Conservation (phyloP, 2,888 invertebrate species). For the Xestoiulus laeticollis region DNA sequence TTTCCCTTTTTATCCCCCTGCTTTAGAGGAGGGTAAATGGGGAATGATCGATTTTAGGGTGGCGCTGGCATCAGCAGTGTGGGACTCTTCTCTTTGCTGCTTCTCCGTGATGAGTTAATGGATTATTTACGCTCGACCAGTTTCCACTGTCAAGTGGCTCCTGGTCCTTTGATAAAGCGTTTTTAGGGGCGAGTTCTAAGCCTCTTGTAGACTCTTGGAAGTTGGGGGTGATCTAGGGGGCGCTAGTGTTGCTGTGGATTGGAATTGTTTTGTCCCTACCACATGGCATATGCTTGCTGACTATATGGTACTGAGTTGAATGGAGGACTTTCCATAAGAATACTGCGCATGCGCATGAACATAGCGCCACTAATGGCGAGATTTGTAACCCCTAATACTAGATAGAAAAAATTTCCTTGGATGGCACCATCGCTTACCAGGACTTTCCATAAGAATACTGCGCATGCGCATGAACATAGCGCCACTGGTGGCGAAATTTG, state of each 20-base stretch:
- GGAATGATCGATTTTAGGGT: slow-evolving; percentile 33
- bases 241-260: neutral
- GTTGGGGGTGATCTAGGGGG: neutral
- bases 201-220: neutral
- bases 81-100: neutral
- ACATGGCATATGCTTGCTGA: too few relatives aligned
- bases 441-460: too few relatives aligned
- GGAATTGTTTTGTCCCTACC: too few relatives aligned
- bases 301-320: too few relatives aligned
- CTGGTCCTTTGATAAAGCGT: slow-evolving; percentile 1
- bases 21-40: neutral
- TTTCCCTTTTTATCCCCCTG: neutral
- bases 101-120: neutral
- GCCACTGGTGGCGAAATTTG: too few relatives aligned
- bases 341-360: too few relatives aligned
- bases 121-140: slow-evolving; percentile 24
- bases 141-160: slow-evolving; percentile 22
- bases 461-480: too few relatives aligned
- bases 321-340: too few relatives aligned
- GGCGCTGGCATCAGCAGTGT: neutral
- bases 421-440: too few relatives aligned
- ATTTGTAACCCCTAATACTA: too few relatives aligned
- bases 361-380: too few relatives aligned
- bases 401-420: too few relatives aligned
- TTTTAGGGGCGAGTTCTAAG: neutral